Evolutionary conservation across 2,888 invertebrate species (phyloP), one percentile per base, ranked within the genome.

Genomic region (Mythimna impura): DNA sequence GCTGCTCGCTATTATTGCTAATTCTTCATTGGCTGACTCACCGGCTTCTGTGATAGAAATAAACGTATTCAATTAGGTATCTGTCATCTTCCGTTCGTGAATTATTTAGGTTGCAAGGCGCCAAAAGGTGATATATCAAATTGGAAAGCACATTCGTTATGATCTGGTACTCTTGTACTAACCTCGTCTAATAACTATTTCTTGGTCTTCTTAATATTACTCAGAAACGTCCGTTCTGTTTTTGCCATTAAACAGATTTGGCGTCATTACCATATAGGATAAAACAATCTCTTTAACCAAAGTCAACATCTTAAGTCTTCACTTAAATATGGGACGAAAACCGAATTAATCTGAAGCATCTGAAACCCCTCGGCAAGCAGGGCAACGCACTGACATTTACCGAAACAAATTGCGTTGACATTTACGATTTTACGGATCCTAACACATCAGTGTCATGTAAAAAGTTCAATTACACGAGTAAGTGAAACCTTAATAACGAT

Each of bases 21-120:
- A 84, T 81, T 80, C 73, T 52, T 78, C 63, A 81, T 76, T 78
- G 86, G 70, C 66, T 84, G 85, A 85, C 50, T 78, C 86, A 84
- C 52, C 34, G 34, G 67, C 50, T 74, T 66, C 50, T 73, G 57
- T 76, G 60, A 77, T 75, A 85, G 62, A 80, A 83, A 77, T 83
- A 67, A 73, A 73, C 77, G 55, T 71, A 58, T 77, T 84, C 68
- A 70, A 80, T 67, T 72, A 66, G 10, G 54, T 76, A 73, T 71
- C 61, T 60, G 58, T 66, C 64, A 65, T 67, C 57, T 50, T 67
- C 47, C 40, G 60, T 6, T 74, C 36, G 40, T 62, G 65, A 72
- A 70, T 79, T 64, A 79, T 76, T 58, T 62, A 30, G 68, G 52
- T 64, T 68, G 66, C 3, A 63, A 66, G 70, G 62, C 61, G 81